Percentiles rank a stretch among this genome's conserved stretches.
Evolutionary conservation across 1,140 invertebrate genomes (phyloP).

Genomic region (Drosophila eugracilis): DNA sequence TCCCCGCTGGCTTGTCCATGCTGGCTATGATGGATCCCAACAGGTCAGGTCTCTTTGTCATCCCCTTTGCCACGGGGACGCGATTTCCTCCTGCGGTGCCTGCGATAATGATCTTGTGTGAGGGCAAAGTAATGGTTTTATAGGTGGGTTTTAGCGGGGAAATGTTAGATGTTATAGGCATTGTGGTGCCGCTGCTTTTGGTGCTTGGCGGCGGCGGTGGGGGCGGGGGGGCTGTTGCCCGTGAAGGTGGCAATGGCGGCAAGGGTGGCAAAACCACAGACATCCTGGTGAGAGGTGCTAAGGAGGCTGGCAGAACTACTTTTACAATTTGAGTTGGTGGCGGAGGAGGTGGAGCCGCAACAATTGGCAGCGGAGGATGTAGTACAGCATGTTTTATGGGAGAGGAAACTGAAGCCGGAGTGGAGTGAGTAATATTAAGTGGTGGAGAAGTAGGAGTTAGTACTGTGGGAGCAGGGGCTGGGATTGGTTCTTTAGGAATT

Average conservation of each 20-base stretch:
- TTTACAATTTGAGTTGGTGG: constrained; percentile 53
- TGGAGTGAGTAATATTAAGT: not conserved
- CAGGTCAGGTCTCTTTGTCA: constrained; percentile 58
- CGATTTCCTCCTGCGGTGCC: constrained; percentile 36
- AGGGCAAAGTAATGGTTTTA: constrained; percentile 68
- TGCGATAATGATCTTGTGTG: constrained; percentile 68
- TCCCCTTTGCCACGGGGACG: constrained; percentile 18
- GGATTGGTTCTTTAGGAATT: constrained; percentile 14
- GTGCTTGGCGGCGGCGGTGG: constrained; percentile 68
- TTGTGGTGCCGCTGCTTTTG: not conserved
- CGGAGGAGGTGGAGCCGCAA: constrained; percentile 6
- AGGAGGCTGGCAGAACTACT: constrained; percentile 55
- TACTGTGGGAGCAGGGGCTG: not conserved
- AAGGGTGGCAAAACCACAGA: constrained; percentile 63
- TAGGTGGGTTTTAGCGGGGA: constrained; percentile 61
- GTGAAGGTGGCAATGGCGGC: constrained; percentile 53
- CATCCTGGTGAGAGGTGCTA: constrained; percentile 53
- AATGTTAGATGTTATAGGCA: constrained; percentile 8
- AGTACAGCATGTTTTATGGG: constrained; percentile 4
- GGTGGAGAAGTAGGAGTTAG: not conserved
- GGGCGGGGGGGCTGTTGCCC: constrained; percentile 50
- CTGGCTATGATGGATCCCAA: constrained; percentile 84
- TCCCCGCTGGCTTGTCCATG: constrained; percentile 71
- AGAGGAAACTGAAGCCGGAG: not conserved
- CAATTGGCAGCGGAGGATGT: not conserved